Percentiles rank a stretch among this genome's conserved stretches.
Conservation (phyloP, 2,113 vertebrate species). For the Peromyscus maniculatus region DNA sequence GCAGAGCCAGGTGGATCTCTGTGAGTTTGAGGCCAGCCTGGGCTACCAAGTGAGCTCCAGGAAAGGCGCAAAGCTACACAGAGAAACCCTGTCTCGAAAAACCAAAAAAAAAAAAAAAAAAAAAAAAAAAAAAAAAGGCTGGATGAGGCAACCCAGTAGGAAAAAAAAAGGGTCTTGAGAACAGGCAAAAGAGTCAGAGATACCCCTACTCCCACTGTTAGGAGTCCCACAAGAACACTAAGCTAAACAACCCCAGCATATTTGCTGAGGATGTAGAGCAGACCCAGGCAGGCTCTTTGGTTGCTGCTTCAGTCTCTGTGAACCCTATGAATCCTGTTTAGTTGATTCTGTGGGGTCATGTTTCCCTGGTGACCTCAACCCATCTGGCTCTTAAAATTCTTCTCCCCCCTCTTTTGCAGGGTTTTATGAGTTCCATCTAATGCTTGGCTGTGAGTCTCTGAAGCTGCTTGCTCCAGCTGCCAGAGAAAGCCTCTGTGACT, state of each 20-base stretch:
- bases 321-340: neutral
- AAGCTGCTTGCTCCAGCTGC: neutral
- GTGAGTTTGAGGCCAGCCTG: too few species aligned
- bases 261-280: neutral
- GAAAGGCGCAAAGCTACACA: too few species aligned
- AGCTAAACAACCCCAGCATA: neutral
- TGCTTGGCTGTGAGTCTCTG: neutral
- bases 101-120: too few species aligned
- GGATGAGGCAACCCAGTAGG: neutral
- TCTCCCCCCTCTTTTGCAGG: neutral
- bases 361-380: neutral
- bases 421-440: neutral
- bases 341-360: neutral
- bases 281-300: neutral
- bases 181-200: neutral
- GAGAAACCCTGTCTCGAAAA: too few species aligned
- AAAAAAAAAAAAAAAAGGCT: neutral
- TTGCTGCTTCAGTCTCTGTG: neutral
- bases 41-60: too few species aligned
- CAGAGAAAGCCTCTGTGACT: neutral
- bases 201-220: neutral
- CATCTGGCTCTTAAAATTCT: neutral
- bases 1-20: too few species aligned
- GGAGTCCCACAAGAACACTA: neutral
- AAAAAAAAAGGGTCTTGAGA: neutral